phyloP scores from a whole-genome alignment of 2,797 vertebrate genomes.

The Ara ararauna region DNA sequence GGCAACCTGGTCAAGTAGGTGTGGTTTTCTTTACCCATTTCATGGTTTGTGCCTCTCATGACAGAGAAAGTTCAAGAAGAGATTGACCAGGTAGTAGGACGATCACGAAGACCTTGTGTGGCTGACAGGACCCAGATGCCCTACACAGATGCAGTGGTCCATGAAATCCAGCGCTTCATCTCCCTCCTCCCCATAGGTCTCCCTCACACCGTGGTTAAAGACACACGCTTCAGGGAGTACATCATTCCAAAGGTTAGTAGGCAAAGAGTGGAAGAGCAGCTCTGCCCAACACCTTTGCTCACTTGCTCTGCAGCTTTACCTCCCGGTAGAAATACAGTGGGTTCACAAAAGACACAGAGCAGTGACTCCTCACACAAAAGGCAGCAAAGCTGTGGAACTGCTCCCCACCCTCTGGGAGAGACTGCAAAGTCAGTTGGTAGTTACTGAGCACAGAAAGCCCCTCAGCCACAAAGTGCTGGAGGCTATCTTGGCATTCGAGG shows the following conservation, averaged over 20 bases:
- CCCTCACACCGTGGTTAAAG: slow-evolving; percentile 56
- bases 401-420: background rate
- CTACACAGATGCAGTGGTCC: slow-evolving; percentile 64
- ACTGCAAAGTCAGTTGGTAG: background rate
- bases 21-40: background rate
- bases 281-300: background rate
- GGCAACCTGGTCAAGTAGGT: background rate
- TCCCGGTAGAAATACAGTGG: background rate
- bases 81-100: slow-evolving; percentile 64
- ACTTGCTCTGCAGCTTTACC: background rate
- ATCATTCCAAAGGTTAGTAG: slow-evolving; percentile 70
- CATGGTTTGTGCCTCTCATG: background rate
- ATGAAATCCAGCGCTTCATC: slow-evolving; percentile 75
- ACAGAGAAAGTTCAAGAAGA: slow-evolving; percentile 75
- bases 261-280: background rate
- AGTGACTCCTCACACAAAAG: background rate
- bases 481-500: background rate
- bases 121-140: slow-evolving; percentile 64
- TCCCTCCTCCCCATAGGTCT: background rate
- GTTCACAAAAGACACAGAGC: background rate
- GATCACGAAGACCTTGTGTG: slow-evolving; percentile 35
- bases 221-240: slow-evolving; percentile 57
- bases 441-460: background rate
- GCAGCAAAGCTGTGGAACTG: background rate
- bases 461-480: background rate